Evolutionary conservation across 37 sponge, comb jelly and placozoan genomes (phyloP), one percentile per base, ranked within the genome.

Genomic region (Mnemiopsis leidyi): DNA sequence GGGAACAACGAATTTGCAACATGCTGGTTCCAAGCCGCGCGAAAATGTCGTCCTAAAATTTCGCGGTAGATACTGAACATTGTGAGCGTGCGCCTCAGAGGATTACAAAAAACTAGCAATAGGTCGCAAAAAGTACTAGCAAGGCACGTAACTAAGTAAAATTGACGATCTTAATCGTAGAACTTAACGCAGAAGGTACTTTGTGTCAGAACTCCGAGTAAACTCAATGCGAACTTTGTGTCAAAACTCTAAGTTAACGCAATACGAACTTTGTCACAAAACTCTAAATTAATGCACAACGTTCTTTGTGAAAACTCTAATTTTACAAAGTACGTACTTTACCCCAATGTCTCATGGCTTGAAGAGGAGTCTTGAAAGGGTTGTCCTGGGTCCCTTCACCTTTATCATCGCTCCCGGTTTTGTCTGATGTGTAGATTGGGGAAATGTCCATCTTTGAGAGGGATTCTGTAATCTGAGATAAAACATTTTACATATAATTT

Each of bases 301-400:
- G 23, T 23, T 24, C 28, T 38, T 37, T 1, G 68, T 33, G 23
- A 0, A 0, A 83, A 31, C 37, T 39, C 68, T 35, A 48, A 32
- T 76, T 69, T 18, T 18, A 69, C 68, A 71, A 0, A 23, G 38
- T 61, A 71, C n/a, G 20, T 68, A 37, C 37, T 36, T 38, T 48
- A 30, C 48, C 75, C 31, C 83, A 67, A 68, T 38, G 28, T 18
- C 71, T 30, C 39, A 94, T 68, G 36, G 96, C 97, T 76, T 94
- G 96, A 0, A 97, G 94, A 26, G 96, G 82, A 5, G 97, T 96
- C 69, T 96, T 95, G 95, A 96, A 96, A 20, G 99, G 99, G 3
- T 93, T 93, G 0, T 69, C 93, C 39, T 95, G 94, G 68, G 96
- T 94, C 0, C 99, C 99, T 79, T 39, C 82, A 1, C 99, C 99